Conservation (phyloP, 2,888 invertebrate genomes). For the Rhyacophila evoluta region DNA sequence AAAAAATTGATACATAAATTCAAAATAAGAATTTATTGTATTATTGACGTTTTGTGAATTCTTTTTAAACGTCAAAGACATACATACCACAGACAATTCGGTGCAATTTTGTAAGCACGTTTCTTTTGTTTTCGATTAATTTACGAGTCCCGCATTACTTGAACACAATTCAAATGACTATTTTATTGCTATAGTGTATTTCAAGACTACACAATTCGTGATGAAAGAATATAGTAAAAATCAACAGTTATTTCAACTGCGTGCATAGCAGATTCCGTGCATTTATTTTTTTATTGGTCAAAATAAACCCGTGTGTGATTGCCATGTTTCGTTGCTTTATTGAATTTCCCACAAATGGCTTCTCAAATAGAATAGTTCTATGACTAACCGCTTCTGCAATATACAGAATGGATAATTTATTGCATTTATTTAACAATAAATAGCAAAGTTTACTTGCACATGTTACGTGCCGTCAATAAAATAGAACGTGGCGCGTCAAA, state of each 20-base stretch:
- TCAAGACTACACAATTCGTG: background rate
- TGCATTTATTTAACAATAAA: conserved; percentile 8
- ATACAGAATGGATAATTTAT: background rate
- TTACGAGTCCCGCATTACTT: background rate
- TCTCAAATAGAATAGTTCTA: background rate
- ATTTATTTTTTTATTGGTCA: background rate
- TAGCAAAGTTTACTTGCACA: background rate
- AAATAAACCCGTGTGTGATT: background rate
- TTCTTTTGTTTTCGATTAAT: background rate
- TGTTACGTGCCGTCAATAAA: background rate
- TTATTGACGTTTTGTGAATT: too few relatives aligned
- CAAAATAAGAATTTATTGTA: too few relatives aligned
- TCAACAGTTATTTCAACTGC: background rate
- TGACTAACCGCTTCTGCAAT: conserved; percentile 4
- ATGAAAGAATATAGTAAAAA: background rate
- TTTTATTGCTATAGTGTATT: background rate
- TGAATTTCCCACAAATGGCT: background rate
- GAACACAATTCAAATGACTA: background rate
- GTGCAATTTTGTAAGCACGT: background rate
- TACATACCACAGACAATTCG: too few relatives aligned
- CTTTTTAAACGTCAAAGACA: too few relatives aligned
- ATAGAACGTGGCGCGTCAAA: background rate
- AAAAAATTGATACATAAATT: too few relatives aligned
- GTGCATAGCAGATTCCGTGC: background rate
- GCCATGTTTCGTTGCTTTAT: background rate